Evolutionary conservation across 2,113 vertebrate species (phyloP).

Genomic region (Paralichthys olivaceus): DNA sequence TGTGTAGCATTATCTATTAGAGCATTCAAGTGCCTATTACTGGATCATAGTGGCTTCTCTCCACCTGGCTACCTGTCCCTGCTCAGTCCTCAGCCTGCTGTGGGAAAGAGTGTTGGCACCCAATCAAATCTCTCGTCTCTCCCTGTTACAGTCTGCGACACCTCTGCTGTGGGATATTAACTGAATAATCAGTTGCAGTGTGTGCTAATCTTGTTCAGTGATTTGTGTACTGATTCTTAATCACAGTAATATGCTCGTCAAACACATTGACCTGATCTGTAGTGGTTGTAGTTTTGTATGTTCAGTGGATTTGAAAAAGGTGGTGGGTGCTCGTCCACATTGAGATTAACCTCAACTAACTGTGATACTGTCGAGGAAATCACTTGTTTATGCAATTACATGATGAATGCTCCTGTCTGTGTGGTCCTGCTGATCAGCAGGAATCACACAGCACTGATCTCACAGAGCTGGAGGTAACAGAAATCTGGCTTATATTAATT

Average conservation of each 20-base stretch:
- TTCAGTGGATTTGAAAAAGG: too few species aligned
- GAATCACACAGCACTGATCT: background rate
- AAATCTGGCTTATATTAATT: too few species aligned
- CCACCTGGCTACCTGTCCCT: conserved; percentile 66
- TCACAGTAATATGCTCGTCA: conserved; percentile 37
- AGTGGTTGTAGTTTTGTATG: background rate
- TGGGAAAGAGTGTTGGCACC: conserved; percentile 27
- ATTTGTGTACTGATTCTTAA: conserved; percentile 21
- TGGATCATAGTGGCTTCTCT: conserved; percentile 34
- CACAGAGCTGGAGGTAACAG: too few species aligned
- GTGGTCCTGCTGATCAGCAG: background rate
- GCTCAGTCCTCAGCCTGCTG: conserved; percentile 59
- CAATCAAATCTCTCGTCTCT: background rate
- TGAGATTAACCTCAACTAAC: background rate
- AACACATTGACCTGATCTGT: conserved; percentile 9
- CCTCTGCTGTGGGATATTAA: conserved; percentile 6
- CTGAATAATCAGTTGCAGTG: conserved; percentile 30
- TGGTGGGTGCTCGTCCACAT: background rate
- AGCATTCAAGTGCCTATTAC: background rate
- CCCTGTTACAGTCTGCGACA: conserved; percentile 25
- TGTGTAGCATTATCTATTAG: background rate
- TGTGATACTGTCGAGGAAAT: background rate
- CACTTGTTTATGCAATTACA: background rate
- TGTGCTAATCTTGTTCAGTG: conserved; percentile 25
- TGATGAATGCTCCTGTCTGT: background rate